Conservation (phyloP, 1,140 invertebrate genomes). For the Phenacoccus solenopsis region DNA sequence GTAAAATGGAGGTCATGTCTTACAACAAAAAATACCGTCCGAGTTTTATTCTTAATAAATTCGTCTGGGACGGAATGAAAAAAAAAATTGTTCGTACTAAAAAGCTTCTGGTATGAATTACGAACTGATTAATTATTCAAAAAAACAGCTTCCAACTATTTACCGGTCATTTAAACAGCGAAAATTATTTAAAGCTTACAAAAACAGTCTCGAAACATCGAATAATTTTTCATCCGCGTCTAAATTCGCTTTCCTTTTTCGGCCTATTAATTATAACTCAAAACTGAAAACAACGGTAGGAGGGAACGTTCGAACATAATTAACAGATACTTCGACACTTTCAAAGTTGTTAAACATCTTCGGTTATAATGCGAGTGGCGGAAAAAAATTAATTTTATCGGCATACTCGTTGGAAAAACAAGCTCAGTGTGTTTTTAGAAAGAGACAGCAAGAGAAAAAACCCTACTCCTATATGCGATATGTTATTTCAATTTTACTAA, state of each 20-base stretch:
- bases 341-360: neutral
- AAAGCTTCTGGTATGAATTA: neutral
- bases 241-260: neutral
- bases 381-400: neutral
- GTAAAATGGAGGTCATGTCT: neutral
- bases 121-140: neutral
- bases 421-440: neutral
- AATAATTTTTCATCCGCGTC: neutral
- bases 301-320: neutral
- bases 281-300: neutral
- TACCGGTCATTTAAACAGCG: neutral
- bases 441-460: neutral
- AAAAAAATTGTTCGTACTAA: neutral
- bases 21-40: neutral
- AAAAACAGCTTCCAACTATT: neutral
- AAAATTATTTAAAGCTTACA: neutral
- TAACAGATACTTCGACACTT: neutral
- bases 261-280: neutral
- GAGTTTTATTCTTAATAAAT: neutral
- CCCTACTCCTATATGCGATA: neutral
- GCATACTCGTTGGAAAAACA: neutral
- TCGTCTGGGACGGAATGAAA: neutral
- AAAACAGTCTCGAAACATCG: neutral
- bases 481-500: slow-evolving; percentile 3
- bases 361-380: neutral